Conservation (phyloP, 2,113 vertebrate genomes). For the Paedocypris sp. region DNA sequence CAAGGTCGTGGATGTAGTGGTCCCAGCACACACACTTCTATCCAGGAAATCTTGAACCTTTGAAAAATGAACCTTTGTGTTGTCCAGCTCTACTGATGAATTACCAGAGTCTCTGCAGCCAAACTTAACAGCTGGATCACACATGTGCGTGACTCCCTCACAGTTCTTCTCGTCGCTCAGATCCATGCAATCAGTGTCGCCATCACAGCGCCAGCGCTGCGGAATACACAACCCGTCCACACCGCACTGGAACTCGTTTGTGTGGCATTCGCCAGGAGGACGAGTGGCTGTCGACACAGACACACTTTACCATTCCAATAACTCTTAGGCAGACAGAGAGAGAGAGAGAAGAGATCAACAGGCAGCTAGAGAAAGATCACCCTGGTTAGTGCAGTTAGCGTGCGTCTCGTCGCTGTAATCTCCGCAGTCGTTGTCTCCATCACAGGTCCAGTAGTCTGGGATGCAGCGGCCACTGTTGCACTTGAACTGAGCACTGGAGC, state of each 20-base stretch:
- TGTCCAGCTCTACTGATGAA: slow-evolving; percentile 5
- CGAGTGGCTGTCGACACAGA: slow-evolving; percentile 76
- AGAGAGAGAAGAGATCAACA: too few relatives aligned
- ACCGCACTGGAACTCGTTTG: slow-evolving; percentile 87
- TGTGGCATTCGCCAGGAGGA: slow-evolving; percentile 86
- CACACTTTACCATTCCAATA: too few relatives aligned
- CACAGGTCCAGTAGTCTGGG: slow-evolving; percentile 93
- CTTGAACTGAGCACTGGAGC: slow-evolving; percentile 93
- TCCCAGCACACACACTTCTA: too few relatives aligned
- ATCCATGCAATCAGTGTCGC: slow-evolving; percentile 95
- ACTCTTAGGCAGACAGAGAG: too few relatives aligned
- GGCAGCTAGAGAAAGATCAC: too few relatives aligned
- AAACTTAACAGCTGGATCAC: slow-evolving; percentile 90
- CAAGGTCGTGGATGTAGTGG: too few relatives aligned
- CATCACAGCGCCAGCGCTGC: slow-evolving; percentile 87
- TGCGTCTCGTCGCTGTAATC: slow-evolving; percentile 94
- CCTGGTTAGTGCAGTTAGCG: slow-evolving; percentile 94
- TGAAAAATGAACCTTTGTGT: too few relatives aligned
- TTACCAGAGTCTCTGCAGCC: slow-evolving; percentile 90
- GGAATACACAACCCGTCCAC: slow-evolving; percentile 92
- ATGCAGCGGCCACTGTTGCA: slow-evolving; percentile 97
- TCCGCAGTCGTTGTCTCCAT: slow-evolving; percentile 89
- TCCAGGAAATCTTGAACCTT: too few relatives aligned
- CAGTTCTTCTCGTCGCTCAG: slow-evolving; percentile 94
- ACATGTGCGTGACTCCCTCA: slow-evolving; percentile 86